A percentile compares a stretch with the other conserved stretches of the same genome.
Conservation (phyloP, 2,113 vertebrate species). For the Gobiocypris rarus region DNA sequence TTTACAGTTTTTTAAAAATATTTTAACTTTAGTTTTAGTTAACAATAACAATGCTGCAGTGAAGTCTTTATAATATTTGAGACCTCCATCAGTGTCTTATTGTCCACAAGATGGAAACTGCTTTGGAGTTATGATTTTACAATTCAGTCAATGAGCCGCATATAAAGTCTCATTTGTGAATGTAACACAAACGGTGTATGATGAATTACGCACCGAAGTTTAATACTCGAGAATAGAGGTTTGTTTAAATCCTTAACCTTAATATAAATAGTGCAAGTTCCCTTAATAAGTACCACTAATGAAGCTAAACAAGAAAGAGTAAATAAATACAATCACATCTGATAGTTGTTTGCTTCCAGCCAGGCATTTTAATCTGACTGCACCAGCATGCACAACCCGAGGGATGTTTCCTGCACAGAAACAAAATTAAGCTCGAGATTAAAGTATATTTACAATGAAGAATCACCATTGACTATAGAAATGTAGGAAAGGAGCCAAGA, state of each 20-base stretch:
- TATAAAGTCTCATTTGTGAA: too few relatives aligned
- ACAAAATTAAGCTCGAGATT: constrained; percentile 13
- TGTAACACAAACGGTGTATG: background rate
- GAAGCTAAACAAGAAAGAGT: background rate
- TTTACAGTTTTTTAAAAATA: too few relatives aligned
- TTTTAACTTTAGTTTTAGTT: too few relatives aligned
- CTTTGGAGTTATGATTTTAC: background rate
- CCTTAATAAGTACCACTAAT: background rate
- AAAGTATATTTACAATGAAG: background rate
- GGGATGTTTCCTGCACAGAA: background rate
- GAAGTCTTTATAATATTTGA: too few relatives aligned
- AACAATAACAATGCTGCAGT: too few relatives aligned
- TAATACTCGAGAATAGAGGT: background rate
- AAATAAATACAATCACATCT: background rate
- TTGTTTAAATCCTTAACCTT: background rate
- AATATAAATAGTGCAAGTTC: background rate
- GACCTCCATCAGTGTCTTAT: too few relatives aligned
- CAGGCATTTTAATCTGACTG: background rate
- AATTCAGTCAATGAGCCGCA: background rate
- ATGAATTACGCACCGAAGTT: background rate
- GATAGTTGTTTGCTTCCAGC: background rate
- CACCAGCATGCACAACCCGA: background rate
- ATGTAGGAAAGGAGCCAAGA: background rate
- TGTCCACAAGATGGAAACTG: background rate
- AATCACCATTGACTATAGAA: background rate